Percentiles rank a stretch among this genome's conserved stretches.
phyloP scores from a whole-genome alignment of 2,113 vertebrate genomes.

The Phainopepla nitens region DNA sequence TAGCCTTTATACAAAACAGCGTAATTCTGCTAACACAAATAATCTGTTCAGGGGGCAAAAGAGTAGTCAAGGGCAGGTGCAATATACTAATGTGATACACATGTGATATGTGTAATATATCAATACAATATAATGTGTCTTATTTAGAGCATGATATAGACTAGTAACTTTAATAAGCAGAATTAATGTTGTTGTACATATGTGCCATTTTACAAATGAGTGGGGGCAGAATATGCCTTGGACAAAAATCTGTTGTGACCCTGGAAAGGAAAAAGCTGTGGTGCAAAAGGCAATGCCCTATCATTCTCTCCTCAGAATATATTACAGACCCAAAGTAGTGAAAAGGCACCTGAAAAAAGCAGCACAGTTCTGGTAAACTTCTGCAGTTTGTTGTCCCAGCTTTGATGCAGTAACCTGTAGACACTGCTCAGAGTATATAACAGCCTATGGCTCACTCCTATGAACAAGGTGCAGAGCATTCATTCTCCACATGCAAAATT shows the following conservation, averaged over 20 bases:
- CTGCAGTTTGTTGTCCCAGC: neutral
- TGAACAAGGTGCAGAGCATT: conserved; percentile 44
- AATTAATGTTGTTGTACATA: neutral
- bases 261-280: neutral
- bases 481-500: conserved; percentile 50
- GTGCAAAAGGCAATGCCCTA: neutral
- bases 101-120: neutral
- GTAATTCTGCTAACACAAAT: neutral
- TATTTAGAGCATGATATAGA: neutral
- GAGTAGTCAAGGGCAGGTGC: neutral
- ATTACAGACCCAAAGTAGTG: neutral
- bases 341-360: neutral
- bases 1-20: neutral
- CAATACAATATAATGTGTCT: neutral
- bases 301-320: neutral
- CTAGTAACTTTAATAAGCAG: neutral
- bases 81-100: neutral
- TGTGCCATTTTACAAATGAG: neutral
- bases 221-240: neutral
- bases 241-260: neutral
- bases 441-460: conserved; percentile 19
- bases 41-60: neutral
- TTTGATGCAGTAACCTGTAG: conserved; percentile 4
- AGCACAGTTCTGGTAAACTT: neutral
- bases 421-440: neutral